Conservation (phyloP, 2,888 invertebrate genomes). For the Xestia sexstrigata region DNA sequence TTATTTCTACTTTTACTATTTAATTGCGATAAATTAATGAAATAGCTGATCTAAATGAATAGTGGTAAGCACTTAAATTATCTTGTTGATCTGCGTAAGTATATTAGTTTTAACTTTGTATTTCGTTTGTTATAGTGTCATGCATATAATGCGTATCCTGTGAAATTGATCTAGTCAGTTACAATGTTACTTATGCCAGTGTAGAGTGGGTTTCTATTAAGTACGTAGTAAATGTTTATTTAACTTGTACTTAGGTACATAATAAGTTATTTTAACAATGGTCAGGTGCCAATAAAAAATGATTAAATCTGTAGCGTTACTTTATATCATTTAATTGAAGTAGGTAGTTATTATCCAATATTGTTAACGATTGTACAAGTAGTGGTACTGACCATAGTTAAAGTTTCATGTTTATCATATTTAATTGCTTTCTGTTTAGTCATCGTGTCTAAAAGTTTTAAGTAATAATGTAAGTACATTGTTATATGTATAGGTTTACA, state of each 20-base stretch:
- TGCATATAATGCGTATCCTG: slow-evolving; percentile 67
- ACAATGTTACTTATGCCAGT: slow-evolving; percentile 51
- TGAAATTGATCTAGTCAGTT: slow-evolving; percentile 71
- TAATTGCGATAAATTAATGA: slow-evolving; percentile 22
- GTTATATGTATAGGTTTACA: slow-evolving; percentile 66
- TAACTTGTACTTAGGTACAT: slow-evolving; percentile 41
- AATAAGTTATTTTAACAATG: slow-evolving; percentile 53
- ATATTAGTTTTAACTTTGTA: slow-evolving; percentile 23
- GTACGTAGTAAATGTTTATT: slow-evolving; percentile 58
- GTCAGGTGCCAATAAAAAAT: slow-evolving; percentile 41
- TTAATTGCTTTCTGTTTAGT: slow-evolving; percentile 64
- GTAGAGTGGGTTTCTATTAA: slow-evolving; percentile 42
- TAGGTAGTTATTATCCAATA: slow-evolving; percentile 56
- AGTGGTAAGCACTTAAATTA: slow-evolving; percentile 33
- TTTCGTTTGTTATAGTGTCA: slow-evolving; percentile 45
- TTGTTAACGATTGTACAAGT: slow-evolving; percentile 38
- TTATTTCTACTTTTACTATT: slow-evolving; percentile 24
- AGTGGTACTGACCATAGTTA: slow-evolving; percentile 48
- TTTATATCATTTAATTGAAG: slow-evolving; percentile 50
- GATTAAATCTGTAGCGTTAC: slow-evolving; percentile 59
- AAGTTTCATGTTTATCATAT: slow-evolving; percentile 47
- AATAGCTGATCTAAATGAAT: slow-evolving; percentile 35
- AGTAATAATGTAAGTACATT: slow-evolving; percentile 61
- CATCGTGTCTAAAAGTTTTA: slow-evolving; percentile 61
- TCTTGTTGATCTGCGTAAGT: slow-evolving; percentile 20